Conservation (phyloP, 2,113 vertebrate genomes). For the Colinus virginianus region DNA sequence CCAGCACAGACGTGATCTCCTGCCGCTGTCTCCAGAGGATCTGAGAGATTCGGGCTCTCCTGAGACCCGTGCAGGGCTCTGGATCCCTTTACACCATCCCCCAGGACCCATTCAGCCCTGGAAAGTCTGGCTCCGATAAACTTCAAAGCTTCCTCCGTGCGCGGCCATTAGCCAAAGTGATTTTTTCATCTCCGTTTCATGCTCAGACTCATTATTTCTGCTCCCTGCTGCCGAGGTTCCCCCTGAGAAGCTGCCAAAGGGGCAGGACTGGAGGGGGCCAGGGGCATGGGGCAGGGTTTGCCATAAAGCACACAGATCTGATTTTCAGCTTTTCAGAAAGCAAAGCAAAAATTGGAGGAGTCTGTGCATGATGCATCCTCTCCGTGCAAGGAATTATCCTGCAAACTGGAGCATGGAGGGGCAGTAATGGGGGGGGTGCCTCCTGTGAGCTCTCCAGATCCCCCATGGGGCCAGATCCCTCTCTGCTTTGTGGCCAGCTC, state of each 20-base stretch:
- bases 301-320: background rate
- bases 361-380: background rate
- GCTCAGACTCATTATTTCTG: background rate
- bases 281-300: background rate
- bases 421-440: rapidly evolving
- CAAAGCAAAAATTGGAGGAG: background rate
- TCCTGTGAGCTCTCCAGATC: background rate
- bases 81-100: background rate
- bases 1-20: background rate
- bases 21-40: rapidly evolving
- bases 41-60: background rate
- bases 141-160: slow-evolving; percentile 17
- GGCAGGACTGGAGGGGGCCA: background rate
- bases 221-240: background rate
- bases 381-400: rapidly evolving
- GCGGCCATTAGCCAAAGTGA: background rate
- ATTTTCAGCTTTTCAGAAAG: background rate
- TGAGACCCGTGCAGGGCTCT: background rate
- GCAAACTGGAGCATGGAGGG: rapidly evolving
- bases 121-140: slow-evolving; percentile 27
- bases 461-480: background rate
- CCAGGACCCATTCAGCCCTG: background rate
- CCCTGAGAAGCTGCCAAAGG: background rate
- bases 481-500: background rate
- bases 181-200: background rate